Percentiles rank a stretch among this genome's conserved stretches.
phyloP scores from a whole-genome alignment of 2,888 invertebrate genomes.

The Platycnemis pennipes region DNA sequence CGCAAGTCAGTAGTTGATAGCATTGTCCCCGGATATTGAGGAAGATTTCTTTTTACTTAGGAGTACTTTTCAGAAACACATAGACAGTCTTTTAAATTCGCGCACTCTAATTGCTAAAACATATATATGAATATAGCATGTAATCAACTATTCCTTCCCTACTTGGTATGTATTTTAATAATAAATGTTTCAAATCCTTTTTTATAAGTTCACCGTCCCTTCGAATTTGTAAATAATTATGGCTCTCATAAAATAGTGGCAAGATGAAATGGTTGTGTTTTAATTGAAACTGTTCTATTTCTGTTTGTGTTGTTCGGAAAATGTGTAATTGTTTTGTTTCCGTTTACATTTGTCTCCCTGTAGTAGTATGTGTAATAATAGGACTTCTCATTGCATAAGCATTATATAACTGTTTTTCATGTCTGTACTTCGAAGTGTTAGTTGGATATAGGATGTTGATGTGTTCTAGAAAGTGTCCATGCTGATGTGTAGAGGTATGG shows the following conservation, averaged over 20 bases:
- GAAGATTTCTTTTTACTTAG: conserved; percentile 49
- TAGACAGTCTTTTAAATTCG: conserved; percentile 63
- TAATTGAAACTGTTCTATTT: conserved; percentile 66
- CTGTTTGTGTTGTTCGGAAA: conserved; percentile 64
- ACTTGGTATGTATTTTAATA: conserved; percentile 64
- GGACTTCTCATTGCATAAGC: conserved; percentile 63
- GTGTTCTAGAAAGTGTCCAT: conserved; percentile 63
- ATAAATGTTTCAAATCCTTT: conserved; percentile 61
- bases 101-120: conserved; percentile 62
- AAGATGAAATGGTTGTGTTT: conserved; percentile 66
- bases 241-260: conserved; percentile 61
- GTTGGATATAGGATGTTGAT: conserved; percentile 68
- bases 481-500: conserved; percentile 66
- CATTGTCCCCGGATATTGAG: background rate
- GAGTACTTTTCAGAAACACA: conserved; percentile 61
- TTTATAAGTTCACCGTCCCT: conserved; percentile 67
- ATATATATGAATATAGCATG: conserved; percentile 60
- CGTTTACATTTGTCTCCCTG: conserved; percentile 65
- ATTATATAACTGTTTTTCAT: conserved; percentile 68
- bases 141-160: conserved; percentile 61
- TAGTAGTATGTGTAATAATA: conserved; percentile 67
- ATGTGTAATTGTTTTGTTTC: conserved; percentile 65
- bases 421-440: conserved; percentile 67
- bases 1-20: conserved; percentile 52
- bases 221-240: conserved; percentile 65